phyloP scores from a whole-genome alignment of 2,113 vertebrate genomes.

The Spea bombifrons region DNA sequence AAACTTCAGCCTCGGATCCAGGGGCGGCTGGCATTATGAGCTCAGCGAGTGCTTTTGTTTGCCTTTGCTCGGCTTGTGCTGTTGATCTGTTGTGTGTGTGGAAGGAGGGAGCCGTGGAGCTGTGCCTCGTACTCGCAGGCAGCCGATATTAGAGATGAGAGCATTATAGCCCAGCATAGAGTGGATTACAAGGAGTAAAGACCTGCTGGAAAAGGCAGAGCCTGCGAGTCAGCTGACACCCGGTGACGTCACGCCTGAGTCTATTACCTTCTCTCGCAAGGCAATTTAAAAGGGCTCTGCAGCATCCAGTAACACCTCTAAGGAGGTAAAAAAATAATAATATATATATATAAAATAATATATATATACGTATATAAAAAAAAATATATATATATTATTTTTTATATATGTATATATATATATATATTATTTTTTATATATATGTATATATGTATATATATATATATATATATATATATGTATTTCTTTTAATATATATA shows the following conservation, averaged over 20 bases:
- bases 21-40: neutral
- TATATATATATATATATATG: too few species aligned
- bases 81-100: neutral
- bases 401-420: too few species aligned
- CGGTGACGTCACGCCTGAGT: constrained; percentile 52
- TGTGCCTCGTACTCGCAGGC: neutral
- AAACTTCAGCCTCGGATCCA: neutral
- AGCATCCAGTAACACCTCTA: neutral
- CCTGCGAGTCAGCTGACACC: constrained; percentile 66
- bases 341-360: too few species aligned
- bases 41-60: neutral
- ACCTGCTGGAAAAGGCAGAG: constrained; percentile 60
- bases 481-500: too few species aligned
- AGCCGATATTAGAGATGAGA: constrained; percentile 14
- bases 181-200: constrained; percentile 52
- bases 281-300: neutral
- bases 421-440: too few species aligned
- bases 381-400: too few species aligned
- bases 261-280: constrained; percentile 42
- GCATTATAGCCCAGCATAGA: constrained; percentile 48
- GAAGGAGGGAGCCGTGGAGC: neutral
- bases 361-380: too few species aligned
- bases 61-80: neutral
- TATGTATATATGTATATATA: too few species aligned
- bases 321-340: too few species aligned